These are phyloP conservation scores for Cryptomyrus ogoouensis DNA, from an alignment of 2,113 vertebrate species.

Conservation along the genomic window DNA sequence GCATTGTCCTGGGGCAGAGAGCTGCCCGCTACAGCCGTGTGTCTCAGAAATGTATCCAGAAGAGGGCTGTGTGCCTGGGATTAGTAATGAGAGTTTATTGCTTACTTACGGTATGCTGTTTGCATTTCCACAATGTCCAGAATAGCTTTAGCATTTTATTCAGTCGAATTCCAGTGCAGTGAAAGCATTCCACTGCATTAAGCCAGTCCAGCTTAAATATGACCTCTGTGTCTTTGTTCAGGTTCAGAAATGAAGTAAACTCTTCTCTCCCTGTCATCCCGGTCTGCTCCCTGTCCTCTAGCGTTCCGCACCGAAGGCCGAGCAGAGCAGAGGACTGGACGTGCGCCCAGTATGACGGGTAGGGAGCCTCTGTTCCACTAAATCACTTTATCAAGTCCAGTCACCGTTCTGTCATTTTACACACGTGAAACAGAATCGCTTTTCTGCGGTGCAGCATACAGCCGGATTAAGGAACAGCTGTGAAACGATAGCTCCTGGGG, in stretches of 20 bases:
- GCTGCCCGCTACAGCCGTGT: not conserved
- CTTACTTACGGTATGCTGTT: not conserved
- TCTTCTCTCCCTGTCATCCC: not conserved
- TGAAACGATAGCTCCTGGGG: not conserved
- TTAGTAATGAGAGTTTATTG: not conserved
- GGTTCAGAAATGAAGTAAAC: not conserved
- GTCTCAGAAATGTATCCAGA: not conserved
- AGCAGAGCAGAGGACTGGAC: conserved; percentile 51
- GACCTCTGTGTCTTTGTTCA: not conserved
- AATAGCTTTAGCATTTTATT: not conserved
- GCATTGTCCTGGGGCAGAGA: not conserved
- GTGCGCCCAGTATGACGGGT: conserved; percentile 55
- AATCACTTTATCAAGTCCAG: not conserved
- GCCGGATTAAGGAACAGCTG: not conserved
- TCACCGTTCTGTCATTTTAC: not conserved
- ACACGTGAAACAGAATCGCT: not conserved
- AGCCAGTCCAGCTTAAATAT: not conserved
- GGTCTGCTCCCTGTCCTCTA: conserved; percentile 32
- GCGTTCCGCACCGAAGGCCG: conserved; percentile 54
- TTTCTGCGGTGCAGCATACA: not conserved
- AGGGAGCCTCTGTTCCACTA: conserved; percentile 30
- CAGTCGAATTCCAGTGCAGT: not conserved
- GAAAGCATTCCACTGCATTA: not conserved
- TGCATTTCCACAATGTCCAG: not conserved
- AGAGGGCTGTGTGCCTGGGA: not conserved